Base-by-base conservation (phyloP, 2,113 vertebrate genomes). In the Marmota monax region DNA sequence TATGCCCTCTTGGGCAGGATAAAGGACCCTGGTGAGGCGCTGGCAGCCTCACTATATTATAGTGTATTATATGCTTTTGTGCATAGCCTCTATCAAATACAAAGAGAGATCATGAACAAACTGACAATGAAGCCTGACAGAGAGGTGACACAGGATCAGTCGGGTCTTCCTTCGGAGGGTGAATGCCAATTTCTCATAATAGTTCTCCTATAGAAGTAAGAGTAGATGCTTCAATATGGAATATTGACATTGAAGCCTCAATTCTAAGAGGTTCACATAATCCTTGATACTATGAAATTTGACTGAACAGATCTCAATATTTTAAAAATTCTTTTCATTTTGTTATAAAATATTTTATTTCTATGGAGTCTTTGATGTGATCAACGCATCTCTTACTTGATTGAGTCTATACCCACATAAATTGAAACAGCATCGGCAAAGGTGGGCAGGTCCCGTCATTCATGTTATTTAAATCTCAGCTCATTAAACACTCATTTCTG, bases 381-480 rank as follows among this genome's bases (percentile, higher is more conserved):
- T 39, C 14, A 23, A 53, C 51, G 39, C 45, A 76, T 61, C 76
- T 80, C 69, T 87, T 72, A 58, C 58, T 92, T 90, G 84, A 80
- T 39, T 88, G 42, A 85, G 73, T 97, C 79, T 69, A 63, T 14
- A 94, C 39, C 37, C 67, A 74, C 51, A 77, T 32, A 88, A 79
- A 93, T 0, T 77, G 42, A 97, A 94, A 73, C 74, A 73, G 72
- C 34, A 92, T 34, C 90, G 92, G 67, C 65, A 89, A 80, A 92
- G 53, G 42, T 42, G 22, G 34, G 39, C 51, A 72, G 58, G 65
- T 73, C 67, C 29, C 69, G 65, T 74, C 53, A 70, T 84, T 92
- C 87, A 93, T 72, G 84, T 93, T 86, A 87, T 95, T 97, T 92
- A 97, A 96, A 84, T 51, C 93, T 87, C 84, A 58, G 78, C 58